Base-by-base conservation (phyloP, 2,888 invertebrate species). In the Oxycera nigricornis region DNA sequence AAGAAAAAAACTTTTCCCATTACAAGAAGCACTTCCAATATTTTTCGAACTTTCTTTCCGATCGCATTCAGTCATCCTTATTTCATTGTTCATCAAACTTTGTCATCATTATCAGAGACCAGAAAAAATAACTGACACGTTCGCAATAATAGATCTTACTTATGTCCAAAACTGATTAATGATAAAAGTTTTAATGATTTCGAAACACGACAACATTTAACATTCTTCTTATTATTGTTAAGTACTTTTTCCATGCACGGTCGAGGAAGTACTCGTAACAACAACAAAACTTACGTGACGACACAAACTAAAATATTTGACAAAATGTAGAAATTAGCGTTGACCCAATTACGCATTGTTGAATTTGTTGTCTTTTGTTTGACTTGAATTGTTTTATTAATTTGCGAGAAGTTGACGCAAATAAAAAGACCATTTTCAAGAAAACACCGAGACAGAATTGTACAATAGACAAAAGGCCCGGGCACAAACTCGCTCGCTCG, bases 111-210 rank as follows among this genome's bases (percentile, higher is more conserved):
- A n/a, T 46, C 11, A 46, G 17, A 17, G 46, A 46, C 3, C 46
- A 46, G 14, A 20, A 20, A 55, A 59, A 28, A n/a, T n/a, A n/a
- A 28, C 9, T 1, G 59, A n/a, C 59, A n/a, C 1, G 30, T 59
- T 17, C 22, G n/a, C 1, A 11, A 28, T n/a, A 28, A 28, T 14
- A 59, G 30, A 4, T 59, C 14, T 30, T n/a, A n/a, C n/a, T n/a
- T 14, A 26, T 59, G 59, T 59, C 30, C 59, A 59, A 30, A 59
- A 41, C 41, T 67, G 67, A 67, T 46, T 67, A 41, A 46, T 46
- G 67, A 67, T 67, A 67, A 67, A 67, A 46, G 24, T 46, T 67
- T 67, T 67, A 67, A 67, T 67, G 67, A 67, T 46, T 17, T 26
- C 67, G 46, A 67, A 46, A 46, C 67, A 67, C 67, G 67, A 46